A percentile compares a stretch with the other conserved stretches of the same genome.
These are phyloP conservation scores for Pedetes capensis DNA, from an alignment of 2,113 vertebrate species.

Conservation along the genomic window DNA sequence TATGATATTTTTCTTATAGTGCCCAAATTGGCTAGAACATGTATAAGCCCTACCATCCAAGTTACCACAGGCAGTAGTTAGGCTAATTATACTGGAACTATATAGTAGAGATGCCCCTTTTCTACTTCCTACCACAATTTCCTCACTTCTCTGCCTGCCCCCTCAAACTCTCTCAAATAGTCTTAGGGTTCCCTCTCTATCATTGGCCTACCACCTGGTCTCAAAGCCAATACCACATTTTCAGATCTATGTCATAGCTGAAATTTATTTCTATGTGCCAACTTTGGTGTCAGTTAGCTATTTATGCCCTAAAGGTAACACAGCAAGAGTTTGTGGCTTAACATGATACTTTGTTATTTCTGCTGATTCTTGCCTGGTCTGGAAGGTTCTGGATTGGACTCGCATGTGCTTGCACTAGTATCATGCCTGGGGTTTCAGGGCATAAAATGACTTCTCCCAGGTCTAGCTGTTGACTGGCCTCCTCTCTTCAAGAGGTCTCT, in stretches of 20 bases:
- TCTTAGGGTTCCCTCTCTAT: background rate
- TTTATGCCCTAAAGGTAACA: background rate
- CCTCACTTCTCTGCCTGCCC: background rate
- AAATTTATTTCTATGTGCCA: background rate
- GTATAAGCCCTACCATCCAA: background rate
- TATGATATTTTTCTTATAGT: background rate
- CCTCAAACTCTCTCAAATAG: no score
- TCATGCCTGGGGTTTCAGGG: background rate
- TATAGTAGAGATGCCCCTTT: background rate
- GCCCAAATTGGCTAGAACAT: background rate
- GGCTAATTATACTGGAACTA: background rate
- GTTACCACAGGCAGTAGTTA: background rate
- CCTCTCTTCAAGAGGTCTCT: background rate
- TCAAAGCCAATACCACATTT: background rate
- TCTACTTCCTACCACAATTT: background rate
- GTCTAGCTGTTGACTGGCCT: background rate
- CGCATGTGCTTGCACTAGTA: background rate
- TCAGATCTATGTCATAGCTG: background rate
- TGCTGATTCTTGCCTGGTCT: background rate
- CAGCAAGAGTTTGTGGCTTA: background rate
- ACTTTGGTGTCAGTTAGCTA: background rate
- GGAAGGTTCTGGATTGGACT: background rate
- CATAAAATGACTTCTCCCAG: background rate
- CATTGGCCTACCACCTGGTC: background rate
- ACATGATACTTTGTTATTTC: background rate